A percentile compares a stretch with the other conserved stretches of the same genome.
Conservation (phyloP, 1,140 invertebrate species). For the Calliopsis andreniformis region DNA sequence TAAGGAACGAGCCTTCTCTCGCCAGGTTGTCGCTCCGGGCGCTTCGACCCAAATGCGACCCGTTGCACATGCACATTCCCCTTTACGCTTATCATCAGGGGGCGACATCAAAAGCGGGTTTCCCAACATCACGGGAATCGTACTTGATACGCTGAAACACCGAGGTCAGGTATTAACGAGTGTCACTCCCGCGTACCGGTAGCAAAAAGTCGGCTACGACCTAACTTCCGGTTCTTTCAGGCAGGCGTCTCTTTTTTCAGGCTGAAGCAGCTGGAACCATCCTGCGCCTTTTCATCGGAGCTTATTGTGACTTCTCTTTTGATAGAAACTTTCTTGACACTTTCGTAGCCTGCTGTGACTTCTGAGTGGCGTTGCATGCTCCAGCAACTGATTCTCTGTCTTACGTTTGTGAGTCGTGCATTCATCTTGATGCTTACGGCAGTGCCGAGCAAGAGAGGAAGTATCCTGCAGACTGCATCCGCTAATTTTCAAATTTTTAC, state of each 20-base stretch:
- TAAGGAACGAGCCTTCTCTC: slow-evolving; percentile 13
- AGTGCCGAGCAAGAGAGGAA: no score
- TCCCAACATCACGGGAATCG: neutral
- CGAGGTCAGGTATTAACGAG: slow-evolving; percentile 38
- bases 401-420: no score
- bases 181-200: slow-evolving; percentile 1
- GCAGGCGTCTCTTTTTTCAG: neutral
- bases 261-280: neutral
- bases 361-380: neutral
- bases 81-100: slow-evolving; percentile 22
- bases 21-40: neutral
- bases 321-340: neutral
- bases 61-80: neutral
- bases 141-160: slow-evolving; percentile 20
- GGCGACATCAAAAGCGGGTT: slow-evolving; percentile 34
- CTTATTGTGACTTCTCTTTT: slow-evolving; percentile 11
- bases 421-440: no score
- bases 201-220: slow-evolving; percentile 36
- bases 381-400: no score
- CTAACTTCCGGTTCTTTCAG: slow-evolving; percentile 20
- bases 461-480: no score
- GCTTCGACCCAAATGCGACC: slow-evolving; percentile 31
- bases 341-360: neutral
- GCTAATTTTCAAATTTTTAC: no score
- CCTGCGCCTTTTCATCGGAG: slow-evolving; percentile 2